These are phyloP conservation scores for Ptilodon capucinus DNA, from an alignment of 2,888 invertebrate species.

Conservation along the genomic window DNA sequence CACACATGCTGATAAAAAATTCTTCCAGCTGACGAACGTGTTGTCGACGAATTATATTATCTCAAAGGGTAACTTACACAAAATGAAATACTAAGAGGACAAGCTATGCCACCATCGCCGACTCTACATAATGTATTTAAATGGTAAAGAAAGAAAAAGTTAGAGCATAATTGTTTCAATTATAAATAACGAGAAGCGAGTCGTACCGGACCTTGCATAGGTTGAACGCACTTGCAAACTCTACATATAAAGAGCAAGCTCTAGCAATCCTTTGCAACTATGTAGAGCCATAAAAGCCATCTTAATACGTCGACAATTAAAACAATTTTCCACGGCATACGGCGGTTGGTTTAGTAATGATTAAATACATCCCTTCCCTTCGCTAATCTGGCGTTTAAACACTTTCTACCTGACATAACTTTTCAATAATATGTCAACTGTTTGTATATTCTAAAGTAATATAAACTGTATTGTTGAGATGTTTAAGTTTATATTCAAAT, in stretches of 20 bases:
- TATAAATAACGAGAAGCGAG: too few species aligned
- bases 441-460: background rate
- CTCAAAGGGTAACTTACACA: too few species aligned
- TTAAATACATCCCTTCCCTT: constrained; percentile 45
- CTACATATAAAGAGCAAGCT: background rate
- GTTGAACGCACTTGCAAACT: background rate
- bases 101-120: too few species aligned
- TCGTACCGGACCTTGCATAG: background rate
- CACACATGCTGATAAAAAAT: too few species aligned
- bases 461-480: background rate
- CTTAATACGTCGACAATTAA: background rate
- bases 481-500: background rate
- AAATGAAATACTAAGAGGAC: too few species aligned
- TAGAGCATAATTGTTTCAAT: too few species aligned
- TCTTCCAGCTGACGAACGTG: too few species aligned
- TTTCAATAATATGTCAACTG: background rate
- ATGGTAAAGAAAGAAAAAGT: too few species aligned
- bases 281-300: background rate
- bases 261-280: background rate
- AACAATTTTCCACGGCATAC: constrained; percentile 12
- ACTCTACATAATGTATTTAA: too few species aligned
- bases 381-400: constrained; percentile 26
- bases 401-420: constrained; percentile 45
- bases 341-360: constrained; percentile 38
- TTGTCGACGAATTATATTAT: too few species aligned